Conservation (phyloP, 2,797 vertebrate genomes). For the Tragopan temminckii region DNA sequence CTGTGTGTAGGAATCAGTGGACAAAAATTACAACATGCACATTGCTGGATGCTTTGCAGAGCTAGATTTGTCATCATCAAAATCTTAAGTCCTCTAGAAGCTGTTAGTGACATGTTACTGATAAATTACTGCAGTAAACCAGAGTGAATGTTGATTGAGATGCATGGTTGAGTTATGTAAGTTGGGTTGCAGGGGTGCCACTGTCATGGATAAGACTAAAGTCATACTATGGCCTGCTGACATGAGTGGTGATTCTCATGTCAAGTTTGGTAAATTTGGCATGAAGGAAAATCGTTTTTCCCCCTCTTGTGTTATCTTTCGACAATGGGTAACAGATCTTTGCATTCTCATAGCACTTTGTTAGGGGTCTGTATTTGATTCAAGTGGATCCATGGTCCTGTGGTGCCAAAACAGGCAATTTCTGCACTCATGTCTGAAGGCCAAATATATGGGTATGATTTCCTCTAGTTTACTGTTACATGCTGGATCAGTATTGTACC, state of each 20-base stretch:
- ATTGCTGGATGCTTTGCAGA: neutral
- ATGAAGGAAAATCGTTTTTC: neutral
- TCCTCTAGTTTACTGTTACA: conserved; percentile 68
- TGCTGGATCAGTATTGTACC: conserved; percentile 26
- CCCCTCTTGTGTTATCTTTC: neutral
- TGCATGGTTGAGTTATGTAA: neutral
- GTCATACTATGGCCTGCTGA: neutral
- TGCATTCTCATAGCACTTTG: neutral
- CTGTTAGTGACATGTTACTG: neutral
- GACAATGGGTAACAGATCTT: neutral
- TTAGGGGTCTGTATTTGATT: conserved; percentile 63
- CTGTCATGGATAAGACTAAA: neutral
- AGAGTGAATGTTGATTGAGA: neutral
- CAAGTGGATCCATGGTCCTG: conserved; percentile 34
- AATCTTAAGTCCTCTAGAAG: neutral
- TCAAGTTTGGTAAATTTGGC: neutral
- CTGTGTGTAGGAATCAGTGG: neutral
- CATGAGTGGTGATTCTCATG: accelerated
- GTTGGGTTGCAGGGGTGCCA: neutral
- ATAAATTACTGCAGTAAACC: neutral
- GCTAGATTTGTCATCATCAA: neutral
- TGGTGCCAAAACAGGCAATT: conserved; percentile 68
- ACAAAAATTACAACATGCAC: neutral
- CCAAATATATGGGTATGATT: conserved; percentile 67
- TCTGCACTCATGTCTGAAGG: conserved; percentile 49